Evolutionary conservation across 2,113 vertebrate species (phyloP).

Genomic region (Neopipo cinnamomea): DNA sequence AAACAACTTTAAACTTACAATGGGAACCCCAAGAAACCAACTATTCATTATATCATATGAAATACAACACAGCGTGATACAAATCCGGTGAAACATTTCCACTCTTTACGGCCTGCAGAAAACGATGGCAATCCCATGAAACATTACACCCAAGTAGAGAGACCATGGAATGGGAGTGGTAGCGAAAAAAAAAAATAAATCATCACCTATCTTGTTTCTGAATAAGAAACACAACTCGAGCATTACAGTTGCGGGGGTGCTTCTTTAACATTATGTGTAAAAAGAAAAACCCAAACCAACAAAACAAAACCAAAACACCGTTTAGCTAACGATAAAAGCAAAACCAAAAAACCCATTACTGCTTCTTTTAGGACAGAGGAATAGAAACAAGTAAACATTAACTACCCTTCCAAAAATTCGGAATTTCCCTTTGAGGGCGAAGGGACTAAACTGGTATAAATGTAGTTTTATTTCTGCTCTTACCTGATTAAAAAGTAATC

Average conservation of each 20-base stretch:
- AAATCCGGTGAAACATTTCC: not conserved
- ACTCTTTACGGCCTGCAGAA: not conserved
- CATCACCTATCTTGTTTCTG: not conserved
- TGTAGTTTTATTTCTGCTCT: not conserved
- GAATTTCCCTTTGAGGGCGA: fast-evolving
- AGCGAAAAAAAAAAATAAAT: not conserved
- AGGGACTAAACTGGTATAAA: not conserved
- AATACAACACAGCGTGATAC: fast-evolving
- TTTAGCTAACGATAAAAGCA: not conserved
- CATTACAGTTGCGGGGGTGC: fast-evolving
- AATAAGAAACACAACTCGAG: not conserved
- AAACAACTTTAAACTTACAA: not conserved
- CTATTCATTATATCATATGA: not conserved
- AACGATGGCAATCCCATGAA: not conserved
- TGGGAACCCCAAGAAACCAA: not conserved
- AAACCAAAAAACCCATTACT: not conserved
- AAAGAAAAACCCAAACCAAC: not conserved
- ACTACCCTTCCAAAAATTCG: not conserved
- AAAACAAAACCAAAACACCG: not conserved
- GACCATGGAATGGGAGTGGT: not conserved
- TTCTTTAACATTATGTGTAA: not conserved
- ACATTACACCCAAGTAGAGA: not conserved
- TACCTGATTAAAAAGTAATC: not conserved
- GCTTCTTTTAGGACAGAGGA: not conserved
- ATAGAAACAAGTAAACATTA: not conserved